Conservation (phyloP, 1,140 invertebrate genomes). For the Drosophila baimaii region DNA sequence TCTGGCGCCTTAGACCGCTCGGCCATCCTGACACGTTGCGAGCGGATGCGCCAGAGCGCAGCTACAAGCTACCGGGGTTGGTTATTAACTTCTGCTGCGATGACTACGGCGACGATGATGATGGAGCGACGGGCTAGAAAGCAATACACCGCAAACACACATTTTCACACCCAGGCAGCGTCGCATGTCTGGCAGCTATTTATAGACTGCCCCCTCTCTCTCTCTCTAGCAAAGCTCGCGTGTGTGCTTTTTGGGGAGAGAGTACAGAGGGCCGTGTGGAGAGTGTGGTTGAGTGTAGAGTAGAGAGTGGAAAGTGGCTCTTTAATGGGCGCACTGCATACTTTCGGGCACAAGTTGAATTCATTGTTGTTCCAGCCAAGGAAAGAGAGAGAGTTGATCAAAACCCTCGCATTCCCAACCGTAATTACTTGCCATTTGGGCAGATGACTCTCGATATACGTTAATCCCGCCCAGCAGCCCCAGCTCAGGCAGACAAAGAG, state of each 20-base stretch:
- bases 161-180: constrained; percentile 65
- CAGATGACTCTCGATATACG: constrained; percentile 47
- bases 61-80: constrained; percentile 61
- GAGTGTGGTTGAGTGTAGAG: constrained; percentile 1
- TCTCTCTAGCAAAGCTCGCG: constrained; percentile 36
- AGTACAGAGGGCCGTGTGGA: too few species aligned
- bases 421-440: constrained; percentile 44
- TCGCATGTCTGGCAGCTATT: constrained; percentile 73
- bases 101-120: constrained; percentile 28
- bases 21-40: constrained; percentile 86
- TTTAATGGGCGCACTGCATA: constrained; percentile 65
- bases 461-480: constrained; percentile 22
- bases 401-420: constrained; percentile 9
- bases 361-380: constrained; percentile 6
- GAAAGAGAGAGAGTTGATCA: constrained; percentile 7
- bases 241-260: constrained; percentile 36
- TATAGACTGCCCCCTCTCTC: constrained; percentile 48
- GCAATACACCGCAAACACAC: constrained; percentile 58
- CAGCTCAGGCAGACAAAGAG: constrained; percentile 17
- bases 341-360: constrained; percentile 43
- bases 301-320: constrained; percentile 25
- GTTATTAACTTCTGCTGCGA: constrained; percentile 33
- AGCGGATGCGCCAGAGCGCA: constrained; percentile 86
- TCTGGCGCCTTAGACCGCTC: constrained; percentile 90
- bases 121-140: constrained; percentile 36